Evolutionary conservation across 2,888 invertebrate genomes (phyloP).

Genomic region (Desoria tigrina): DNA sequence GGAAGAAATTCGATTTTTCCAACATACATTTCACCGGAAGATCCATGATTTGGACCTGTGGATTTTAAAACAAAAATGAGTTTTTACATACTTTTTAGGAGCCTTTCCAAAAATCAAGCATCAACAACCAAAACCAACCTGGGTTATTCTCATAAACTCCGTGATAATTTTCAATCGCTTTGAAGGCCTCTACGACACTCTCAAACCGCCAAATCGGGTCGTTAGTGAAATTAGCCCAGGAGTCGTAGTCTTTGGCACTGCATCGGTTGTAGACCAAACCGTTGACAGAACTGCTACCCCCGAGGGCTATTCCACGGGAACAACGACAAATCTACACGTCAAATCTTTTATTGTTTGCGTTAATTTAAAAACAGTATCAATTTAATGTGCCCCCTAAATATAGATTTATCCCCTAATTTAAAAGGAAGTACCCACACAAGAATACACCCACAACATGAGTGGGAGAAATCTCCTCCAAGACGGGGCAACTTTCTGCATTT

Average conservation of each 20-base stretch:
- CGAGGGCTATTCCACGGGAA: slow-evolving; percentile 33
- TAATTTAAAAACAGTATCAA: no score
- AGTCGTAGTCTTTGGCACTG: slow-evolving; percentile 34
- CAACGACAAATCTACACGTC: slow-evolving; percentile 30
- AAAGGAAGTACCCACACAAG: no score
- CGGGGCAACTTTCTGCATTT: no score
- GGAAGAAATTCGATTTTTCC: slow-evolving; percentile 38
- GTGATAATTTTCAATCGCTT: slow-evolving; percentile 35
- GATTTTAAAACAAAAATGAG: not conserved
- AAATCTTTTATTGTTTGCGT: no score
- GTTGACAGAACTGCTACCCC: slow-evolving; percentile 39
- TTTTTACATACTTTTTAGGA: no score
- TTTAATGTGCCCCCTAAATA: no score
- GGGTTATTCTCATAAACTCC: slow-evolving; percentile 31
- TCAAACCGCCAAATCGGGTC: slow-evolving; percentile 32
- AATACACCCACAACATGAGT: no score
- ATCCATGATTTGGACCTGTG: slow-evolving; percentile 26
- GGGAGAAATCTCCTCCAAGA: no score
- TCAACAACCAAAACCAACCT: no score
- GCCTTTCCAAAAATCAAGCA: no score
- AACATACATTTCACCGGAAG: slow-evolving; percentile 30
- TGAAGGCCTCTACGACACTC: slow-evolving; percentile 26
- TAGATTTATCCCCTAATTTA: no score
- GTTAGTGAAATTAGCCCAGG: slow-evolving; percentile 36
- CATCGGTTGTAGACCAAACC: slow-evolving; percentile 39